Evolutionary conservation across 2,113 vertebrate species (phyloP).

Genomic region (Plectropomus leopardus): DNA sequence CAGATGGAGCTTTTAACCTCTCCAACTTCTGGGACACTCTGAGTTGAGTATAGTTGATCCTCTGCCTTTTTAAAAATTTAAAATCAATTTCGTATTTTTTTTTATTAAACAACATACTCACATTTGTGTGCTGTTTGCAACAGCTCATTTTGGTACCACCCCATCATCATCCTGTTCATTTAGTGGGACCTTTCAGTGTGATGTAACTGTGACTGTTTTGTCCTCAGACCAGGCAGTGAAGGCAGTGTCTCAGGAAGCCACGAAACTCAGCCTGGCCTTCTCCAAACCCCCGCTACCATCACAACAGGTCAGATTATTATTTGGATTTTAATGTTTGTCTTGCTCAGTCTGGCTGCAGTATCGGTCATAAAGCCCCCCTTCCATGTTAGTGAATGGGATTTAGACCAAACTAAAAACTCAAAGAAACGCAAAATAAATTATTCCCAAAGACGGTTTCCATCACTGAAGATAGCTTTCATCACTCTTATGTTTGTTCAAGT

Average conservation of each 20-base stretch:
- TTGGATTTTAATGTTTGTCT: background rate
- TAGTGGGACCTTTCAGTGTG: background rate
- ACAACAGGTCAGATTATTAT: constrained; percentile 81
- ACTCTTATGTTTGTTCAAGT: no score
- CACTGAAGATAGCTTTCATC: no score
- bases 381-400: no score
- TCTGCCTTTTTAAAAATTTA: background rate
- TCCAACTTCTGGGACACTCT: constrained; percentile 90
- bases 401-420: no score
- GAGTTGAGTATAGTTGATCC: constrained; percentile 81
- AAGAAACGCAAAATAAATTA: no score
- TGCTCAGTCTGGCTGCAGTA: no score
- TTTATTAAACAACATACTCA: background rate
- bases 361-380: no score
- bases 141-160: no score
- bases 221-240: constrained; percentile 88
- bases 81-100: no score
- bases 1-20: constrained; percentile 85
- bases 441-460: no score
- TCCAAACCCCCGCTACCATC: constrained; percentile 86
- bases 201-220: background rate
- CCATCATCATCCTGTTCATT: background rate
- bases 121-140: background rate
- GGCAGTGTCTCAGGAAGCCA: constrained; percentile 89
- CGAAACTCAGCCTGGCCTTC: constrained; percentile 90